Evolutionary conservation across 2,888 invertebrate genomes (phyloP), one percentile per base, ranked within the genome.

Genomic region (Dyspetes luteomarginatus): DNA sequence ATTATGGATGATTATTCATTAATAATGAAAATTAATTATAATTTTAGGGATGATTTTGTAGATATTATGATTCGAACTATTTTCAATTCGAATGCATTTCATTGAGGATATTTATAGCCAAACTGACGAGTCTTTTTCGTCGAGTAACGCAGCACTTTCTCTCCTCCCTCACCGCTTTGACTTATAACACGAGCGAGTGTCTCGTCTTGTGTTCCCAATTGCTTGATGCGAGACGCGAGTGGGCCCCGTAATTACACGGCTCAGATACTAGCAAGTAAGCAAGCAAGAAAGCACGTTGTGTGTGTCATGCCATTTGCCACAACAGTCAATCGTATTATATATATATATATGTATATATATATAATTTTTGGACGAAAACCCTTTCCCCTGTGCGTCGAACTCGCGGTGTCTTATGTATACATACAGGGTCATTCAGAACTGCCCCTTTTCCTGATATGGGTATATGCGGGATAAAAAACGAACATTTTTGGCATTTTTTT

Each of bases 211-310:
- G 85, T 84, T 82, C 84, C 83, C 85, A 84, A 85, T 85, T 84
- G 85, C 85, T 83, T 76, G 81, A 83, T 84, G 85, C 82, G 85
- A 83, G 81, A 85, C 85, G 84, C 84, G 82, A 81, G 82, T 82
- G 82, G 78, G 81, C 83, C 84, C 84, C 84, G 85, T 88, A 89
- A 89, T 89, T 90, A 90, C 86, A 90, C 87, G 88, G 86, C 72
- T 86, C 88, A 87, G 85, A 84, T 86, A 82, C 77, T 87, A 84
- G 50, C 75, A n/a, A n/a, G n/a, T n/a, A n/a, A n/a, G 79, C 74
- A 65, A 48, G 52, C 45, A 50, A 48, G 43, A 26, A 48, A 41
- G 56, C 41, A 9, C 24, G 36, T 52, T 71, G 45, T 55, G 65
- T n/a, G n/a, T 55, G 52, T 12, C 36, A 19, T 52, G 48, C 58